Conservation (phyloP, 2,113 vertebrate genomes). For the Hystrix brachyura region DNA sequence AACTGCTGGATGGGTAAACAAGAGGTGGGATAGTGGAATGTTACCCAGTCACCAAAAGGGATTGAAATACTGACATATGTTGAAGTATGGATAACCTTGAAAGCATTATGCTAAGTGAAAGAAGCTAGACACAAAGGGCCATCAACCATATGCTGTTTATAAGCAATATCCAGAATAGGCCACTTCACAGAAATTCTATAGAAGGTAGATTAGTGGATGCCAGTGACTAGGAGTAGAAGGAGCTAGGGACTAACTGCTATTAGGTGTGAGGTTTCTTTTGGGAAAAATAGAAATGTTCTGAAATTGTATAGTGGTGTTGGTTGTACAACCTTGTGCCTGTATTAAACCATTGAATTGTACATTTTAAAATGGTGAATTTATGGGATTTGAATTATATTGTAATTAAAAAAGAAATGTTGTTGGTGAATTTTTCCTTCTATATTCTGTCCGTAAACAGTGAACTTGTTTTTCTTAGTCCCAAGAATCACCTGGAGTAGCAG, state of each 20-base stretch:
- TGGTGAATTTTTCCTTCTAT: not conserved
- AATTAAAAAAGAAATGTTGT: conserved; percentile 59
- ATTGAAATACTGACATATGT: not conserved
- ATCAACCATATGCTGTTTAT: not conserved
- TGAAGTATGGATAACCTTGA: not conserved
- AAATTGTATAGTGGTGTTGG: not conserved
- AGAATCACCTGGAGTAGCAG: not conserved
- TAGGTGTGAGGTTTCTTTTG: not conserved
- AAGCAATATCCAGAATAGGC: not conserved
- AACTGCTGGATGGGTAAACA: not conserved
- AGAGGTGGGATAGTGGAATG: not conserved
- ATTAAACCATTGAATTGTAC: not conserved
- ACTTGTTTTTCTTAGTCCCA: not conserved
- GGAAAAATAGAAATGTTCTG: not conserved
- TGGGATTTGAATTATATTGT: conserved; percentile 34
- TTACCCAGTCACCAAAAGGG: not conserved
- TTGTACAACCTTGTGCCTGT: not conserved
- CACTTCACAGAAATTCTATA: not conserved
- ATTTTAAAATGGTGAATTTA: not conserved
- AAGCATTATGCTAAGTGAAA: not conserved
- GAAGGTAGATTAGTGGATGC: not conserved
- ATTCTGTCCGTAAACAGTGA: not conserved
- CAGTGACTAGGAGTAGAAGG: not conserved
- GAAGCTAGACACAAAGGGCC: not conserved
- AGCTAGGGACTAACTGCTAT: not conserved